Evolutionary conservation across 1,140 invertebrate species (phyloP).

Genomic region (Eriosoma lanigerum): DNA sequence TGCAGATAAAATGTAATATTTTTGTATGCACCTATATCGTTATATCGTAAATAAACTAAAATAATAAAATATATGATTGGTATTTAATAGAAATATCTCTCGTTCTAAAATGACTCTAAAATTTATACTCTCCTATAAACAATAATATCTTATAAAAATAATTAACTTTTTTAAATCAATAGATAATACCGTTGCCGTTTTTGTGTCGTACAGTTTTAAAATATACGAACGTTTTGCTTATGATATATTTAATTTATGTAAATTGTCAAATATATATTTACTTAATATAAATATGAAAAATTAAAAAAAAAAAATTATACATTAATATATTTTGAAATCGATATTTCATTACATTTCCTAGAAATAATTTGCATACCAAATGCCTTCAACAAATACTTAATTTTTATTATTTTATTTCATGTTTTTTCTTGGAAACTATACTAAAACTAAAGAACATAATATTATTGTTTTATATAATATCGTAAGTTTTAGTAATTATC

Average conservation of each 20-base stretch:
- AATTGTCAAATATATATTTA: background rate
- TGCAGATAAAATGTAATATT: no score
- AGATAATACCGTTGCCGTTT: background rate
- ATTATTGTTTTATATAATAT: no score
- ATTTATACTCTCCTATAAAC: background rate
- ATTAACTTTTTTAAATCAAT: conserved; percentile 1
- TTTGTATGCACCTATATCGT: no score
- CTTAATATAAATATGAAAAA: background rate
- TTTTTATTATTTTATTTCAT: background rate
- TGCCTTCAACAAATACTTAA: background rate
- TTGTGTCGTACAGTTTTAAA: background rate
- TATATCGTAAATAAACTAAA: background rate
- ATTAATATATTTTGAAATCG: no score
- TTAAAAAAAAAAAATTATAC: no score
- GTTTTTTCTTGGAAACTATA: background rate
- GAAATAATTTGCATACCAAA: conserved; percentile 2
- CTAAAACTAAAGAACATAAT: no score
- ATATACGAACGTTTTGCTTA: background rate
- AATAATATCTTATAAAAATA: background rate
- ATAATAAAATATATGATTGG: background rate
- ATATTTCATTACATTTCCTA: background rate
- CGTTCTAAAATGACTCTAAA: background rate
- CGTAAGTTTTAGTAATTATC: no score
- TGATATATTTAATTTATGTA: conserved; percentile 1
- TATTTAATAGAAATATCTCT: background rate